Evolutionary conservation across 2,888 invertebrate species (phyloP), one percentile per base, ranked within the genome.

Genomic region (Agriotes lineatus): DNA sequence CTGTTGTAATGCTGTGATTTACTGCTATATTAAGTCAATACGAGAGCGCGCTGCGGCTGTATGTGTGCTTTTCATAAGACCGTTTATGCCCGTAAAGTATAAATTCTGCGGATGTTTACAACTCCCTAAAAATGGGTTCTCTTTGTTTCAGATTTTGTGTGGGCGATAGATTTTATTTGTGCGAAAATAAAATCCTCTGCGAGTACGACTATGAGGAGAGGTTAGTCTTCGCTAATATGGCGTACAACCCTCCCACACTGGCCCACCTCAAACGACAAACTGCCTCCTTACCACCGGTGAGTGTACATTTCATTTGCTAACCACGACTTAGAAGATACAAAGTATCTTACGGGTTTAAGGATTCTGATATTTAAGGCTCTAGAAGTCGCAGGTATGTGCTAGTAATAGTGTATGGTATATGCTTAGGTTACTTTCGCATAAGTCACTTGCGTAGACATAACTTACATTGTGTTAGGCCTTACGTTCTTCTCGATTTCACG

Each of bases 131-230:
- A 44, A 12, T 1, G 10, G 42, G n/a, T 63, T 72, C 72, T 59
- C 74, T 70, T 80, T 81, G 78, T 85, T 86, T 9, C 89, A 98
- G 98, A 88, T 98, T 97, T 87, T 98, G 98, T 85, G 97, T 98
- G 44, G 98, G 98, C 30, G 98, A 98, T 85, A 91, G 96, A 74
- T 98, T 97, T 86, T 98, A 97, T 86, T 86, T 98, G 78, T 96
- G 96, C 86, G 97, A 97, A 86, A 97, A 97, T 86, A 96, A 97
- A 88, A 97, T 98, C 76, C 90, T 98, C 60, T 98, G 98, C 86
- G 97, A 97, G 85, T 97, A 97, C 83, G 98, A 98, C 85, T 98
- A 97, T 83, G 97, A 97, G 82, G 97, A 98, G 86, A 88, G 97
- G 76, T 88, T 96, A 85, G 95, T 97, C 74, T 97, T 97, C 83